Evolutionary conservation across 2,113 vertebrate genomes (phyloP).

Genomic region (Taurulus bubalis): DNA sequence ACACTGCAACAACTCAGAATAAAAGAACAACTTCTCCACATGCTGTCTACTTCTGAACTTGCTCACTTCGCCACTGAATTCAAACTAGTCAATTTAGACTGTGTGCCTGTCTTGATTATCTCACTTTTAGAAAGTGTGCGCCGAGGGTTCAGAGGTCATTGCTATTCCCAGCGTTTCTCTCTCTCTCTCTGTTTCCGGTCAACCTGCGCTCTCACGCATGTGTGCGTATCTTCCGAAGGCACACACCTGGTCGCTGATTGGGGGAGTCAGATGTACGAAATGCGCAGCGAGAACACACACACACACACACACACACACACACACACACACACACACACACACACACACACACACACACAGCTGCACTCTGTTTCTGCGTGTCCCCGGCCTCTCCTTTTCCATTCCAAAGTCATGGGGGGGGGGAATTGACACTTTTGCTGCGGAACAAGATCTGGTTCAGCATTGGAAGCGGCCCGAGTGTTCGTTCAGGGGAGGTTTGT

Average conservation of each 20-base stretch:
- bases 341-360: slow-evolving; percentile 65
- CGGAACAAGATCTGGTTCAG: slow-evolving; percentile 33
- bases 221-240: slow-evolving; percentile 14
- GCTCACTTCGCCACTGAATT: slow-evolving; percentile 1
- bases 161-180: slow-evolving; percentile 25
- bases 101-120: neutral
- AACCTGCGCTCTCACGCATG: slow-evolving; percentile 18
- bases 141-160: slow-evolving; percentile 15
- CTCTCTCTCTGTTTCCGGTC: neutral
- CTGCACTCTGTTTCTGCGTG: slow-evolving; percentile 33
- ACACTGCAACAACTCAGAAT: neutral
- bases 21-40: neutral
- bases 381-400: neutral
- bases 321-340: slow-evolving; percentile 61
- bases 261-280: slow-evolving; percentile 27
- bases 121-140: slow-evolving; percentile 23
- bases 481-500: slow-evolving; percentile 4
- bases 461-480: neutral
- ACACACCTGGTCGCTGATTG: slow-evolving; percentile 44
- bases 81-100: neutral
- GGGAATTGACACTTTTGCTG: slow-evolving; percentile 21
- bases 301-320: too few relatives aligned
- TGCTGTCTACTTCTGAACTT: neutral
- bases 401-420: slow-evolving; percentile 74
- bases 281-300: slow-evolving; percentile 10